A percentile compares a stretch with the other conserved stretches of the same genome.
Evolutionary conservation across 2,888 invertebrate genomes (phyloP).

Genomic region (Glaucopsyche alexis): DNA sequence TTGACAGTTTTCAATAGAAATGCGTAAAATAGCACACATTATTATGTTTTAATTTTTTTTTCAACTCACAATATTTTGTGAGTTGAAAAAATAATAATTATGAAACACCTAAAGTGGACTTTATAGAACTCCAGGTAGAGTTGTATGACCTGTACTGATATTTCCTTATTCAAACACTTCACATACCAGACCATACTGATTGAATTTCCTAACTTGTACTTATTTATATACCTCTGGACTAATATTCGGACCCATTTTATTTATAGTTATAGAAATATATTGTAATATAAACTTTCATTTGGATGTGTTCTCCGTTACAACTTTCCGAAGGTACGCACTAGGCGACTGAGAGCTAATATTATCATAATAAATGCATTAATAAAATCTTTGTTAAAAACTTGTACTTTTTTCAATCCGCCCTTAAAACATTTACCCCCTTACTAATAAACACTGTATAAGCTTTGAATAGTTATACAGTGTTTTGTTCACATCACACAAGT

Average conservation of each 20-base stretch:
- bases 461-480: no score
- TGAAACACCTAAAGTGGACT: no score
- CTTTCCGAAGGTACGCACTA: constrained; percentile 80
- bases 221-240: background rate
- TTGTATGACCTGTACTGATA: no score
- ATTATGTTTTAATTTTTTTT: no score
- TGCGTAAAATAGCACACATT: no score
- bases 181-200: background rate
- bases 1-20: no score
- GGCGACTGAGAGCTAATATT: constrained; percentile 80
- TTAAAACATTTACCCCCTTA: background rate
- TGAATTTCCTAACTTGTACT: background rate
- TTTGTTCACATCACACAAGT: no score
- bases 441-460: no score
- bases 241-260: background rate
- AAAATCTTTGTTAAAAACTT: constrained; percentile 74
- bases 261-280: background rate
- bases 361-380: constrained; percentile 78
- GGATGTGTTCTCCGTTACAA: constrained; percentile 64
- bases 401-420: constrained; percentile 48
- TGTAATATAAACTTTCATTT: constrained; percentile 7
- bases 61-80: no score
- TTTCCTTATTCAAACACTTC: no score
- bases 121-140: no score
- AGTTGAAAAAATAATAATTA: no score